Evolutionary conservation across 1,140 invertebrate species (phyloP).

Genomic region (Drosophila sp.): DNA sequence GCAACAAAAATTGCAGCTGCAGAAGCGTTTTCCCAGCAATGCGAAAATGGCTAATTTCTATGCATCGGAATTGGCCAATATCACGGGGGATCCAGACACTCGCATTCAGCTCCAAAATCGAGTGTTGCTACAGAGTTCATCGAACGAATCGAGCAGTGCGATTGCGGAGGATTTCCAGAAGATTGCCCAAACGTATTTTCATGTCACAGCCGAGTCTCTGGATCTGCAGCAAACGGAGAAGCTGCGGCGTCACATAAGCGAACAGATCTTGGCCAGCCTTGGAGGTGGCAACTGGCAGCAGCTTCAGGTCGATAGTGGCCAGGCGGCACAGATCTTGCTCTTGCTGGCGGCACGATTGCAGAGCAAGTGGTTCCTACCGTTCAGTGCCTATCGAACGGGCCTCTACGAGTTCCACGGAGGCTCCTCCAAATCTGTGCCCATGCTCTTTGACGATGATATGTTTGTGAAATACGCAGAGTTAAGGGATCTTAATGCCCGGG

Average conservation of each 20-base stretch:
- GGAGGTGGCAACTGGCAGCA: slow-evolving; percentile 57
- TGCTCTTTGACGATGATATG: slow-evolving; percentile 81
- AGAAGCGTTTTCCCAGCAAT: slow-evolving; percentile 72
- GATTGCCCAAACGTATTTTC: slow-evolving; percentile 77
- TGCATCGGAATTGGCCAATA: slow-evolving; percentile 55
- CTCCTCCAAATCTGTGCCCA: slow-evolving; percentile 54
- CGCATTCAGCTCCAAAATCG: slow-evolving; percentile 57
- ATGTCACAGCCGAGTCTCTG: slow-evolving; percentile 56
- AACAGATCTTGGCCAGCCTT: slow-evolving; percentile 45
- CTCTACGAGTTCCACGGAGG: slow-evolving; percentile 70
- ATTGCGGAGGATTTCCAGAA: slow-evolving; percentile 73
- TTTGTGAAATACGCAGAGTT: slow-evolving; percentile 82
- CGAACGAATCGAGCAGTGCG: neutral
- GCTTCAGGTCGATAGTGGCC: slow-evolving; percentile 18
- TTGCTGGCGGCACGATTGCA: slow-evolving; percentile 62
- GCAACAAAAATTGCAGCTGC: slow-evolving; percentile 53
- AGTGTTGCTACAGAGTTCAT: slow-evolving; percentile 41
- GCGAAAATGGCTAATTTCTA: slow-evolving; percentile 81
- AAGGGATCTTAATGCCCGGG: slow-evolving; percentile 77
- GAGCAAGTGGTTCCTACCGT: slow-evolving; percentile 79
- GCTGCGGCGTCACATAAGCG: slow-evolving; percentile 42
- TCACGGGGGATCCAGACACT: slow-evolving; percentile 54
- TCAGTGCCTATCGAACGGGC: slow-evolving; percentile 72
- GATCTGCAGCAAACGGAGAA: slow-evolving; percentile 67
- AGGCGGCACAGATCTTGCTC: slow-evolving; percentile 39